Percentiles rank a stretch among this genome's conserved stretches.
These are phyloP conservation scores for Phytoseiulus persimilis DNA, from an alignment of 2,888 invertebrate genomes.

Conservation along the genomic window DNA sequence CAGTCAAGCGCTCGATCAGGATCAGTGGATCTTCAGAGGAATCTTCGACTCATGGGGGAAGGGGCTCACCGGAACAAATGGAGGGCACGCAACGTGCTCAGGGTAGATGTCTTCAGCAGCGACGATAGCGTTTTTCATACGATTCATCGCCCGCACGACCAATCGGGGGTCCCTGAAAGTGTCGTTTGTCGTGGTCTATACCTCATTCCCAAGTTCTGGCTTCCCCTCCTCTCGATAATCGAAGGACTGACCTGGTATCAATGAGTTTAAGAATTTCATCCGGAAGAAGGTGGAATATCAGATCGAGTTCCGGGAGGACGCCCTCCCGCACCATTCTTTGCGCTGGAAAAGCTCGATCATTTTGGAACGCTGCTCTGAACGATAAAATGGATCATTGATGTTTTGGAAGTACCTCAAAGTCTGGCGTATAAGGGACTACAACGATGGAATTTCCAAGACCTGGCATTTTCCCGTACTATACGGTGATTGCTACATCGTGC, in stretches of 20 bases:
- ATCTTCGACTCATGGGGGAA: not conserved
- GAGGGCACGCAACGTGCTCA: conserved; percentile 1
- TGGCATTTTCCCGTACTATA: no score
- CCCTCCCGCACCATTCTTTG: conserved; percentile 55
- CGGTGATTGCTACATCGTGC: no score
- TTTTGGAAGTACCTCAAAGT: no score
- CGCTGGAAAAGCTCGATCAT: conserved; percentile 42
- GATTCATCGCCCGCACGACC: not conserved
- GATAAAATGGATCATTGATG: not conserved
- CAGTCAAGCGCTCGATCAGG: not conserved
- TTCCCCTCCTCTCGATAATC: not conserved
- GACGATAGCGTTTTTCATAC: not conserved
- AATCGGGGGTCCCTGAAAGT: not conserved
- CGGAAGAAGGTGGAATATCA: conserved; percentile 62
- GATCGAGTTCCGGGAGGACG: conserved; percentile 58
- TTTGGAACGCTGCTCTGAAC: not conserved
- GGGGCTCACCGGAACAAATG: not conserved
- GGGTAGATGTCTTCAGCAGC: not conserved
- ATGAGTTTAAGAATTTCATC: conserved; percentile 60
- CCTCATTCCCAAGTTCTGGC: no score
- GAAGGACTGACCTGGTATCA: conserved; percentile 49
- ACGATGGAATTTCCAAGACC: no score
- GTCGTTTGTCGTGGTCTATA: no score
- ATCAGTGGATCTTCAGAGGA: not conserved
- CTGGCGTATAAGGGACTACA: no score